Percentiles rank a stretch among this genome's conserved stretches.
phyloP scores from a whole-genome alignment of 2,113 vertebrate genomes.

The Collichthys lucidus region DNA sequence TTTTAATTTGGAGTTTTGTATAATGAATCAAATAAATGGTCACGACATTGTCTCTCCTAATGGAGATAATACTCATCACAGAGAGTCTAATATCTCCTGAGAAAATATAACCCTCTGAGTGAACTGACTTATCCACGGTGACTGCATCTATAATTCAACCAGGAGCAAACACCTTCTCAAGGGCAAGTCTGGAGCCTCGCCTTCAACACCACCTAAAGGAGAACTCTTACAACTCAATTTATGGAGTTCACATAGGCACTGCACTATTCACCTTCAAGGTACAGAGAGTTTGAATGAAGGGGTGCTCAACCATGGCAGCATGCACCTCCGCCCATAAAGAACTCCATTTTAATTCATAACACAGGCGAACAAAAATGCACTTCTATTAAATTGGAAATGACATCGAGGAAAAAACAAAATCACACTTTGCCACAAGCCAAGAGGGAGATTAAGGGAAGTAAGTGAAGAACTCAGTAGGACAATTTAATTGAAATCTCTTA shows the following conservation, averaged over 20 bases:
- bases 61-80: constrained; percentile 51
- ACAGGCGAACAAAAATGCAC: constrained; percentile 71
- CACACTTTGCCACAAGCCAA: constrained; percentile 72
- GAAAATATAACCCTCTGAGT: constrained; percentile 58
- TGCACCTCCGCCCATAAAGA: constrained; percentile 72
- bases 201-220: constrained; percentile 67
- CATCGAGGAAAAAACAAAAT: constrained; percentile 63
- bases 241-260: constrained; percentile 67
- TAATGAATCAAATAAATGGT: constrained; percentile 50
- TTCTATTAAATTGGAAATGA: constrained; percentile 80
- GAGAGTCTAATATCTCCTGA: constrained; percentile 43
- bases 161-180: constrained; percentile 59
- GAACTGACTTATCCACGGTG: constrained; percentile 45
- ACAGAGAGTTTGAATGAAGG: constrained; percentile 75
- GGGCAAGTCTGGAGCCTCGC: constrained; percentile 59
- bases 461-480: constrained; percentile 70
- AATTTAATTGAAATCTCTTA: constrained; percentile 74
- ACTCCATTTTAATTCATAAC: constrained; percentile 78
- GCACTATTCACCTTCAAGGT: constrained; percentile 79
- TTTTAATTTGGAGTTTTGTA: constrained; percentile 51
- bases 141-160: constrained; percentile 69
- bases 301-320: constrained; percentile 69
- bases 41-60: constrained; percentile 53
- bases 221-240: constrained; percentile 71
- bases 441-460: constrained; percentile 70